Percentiles rank a stretch among this genome's conserved stretches.
Conservation (phyloP, 2,797 vertebrate genomes). For the Arvicola amphibius region DNA sequence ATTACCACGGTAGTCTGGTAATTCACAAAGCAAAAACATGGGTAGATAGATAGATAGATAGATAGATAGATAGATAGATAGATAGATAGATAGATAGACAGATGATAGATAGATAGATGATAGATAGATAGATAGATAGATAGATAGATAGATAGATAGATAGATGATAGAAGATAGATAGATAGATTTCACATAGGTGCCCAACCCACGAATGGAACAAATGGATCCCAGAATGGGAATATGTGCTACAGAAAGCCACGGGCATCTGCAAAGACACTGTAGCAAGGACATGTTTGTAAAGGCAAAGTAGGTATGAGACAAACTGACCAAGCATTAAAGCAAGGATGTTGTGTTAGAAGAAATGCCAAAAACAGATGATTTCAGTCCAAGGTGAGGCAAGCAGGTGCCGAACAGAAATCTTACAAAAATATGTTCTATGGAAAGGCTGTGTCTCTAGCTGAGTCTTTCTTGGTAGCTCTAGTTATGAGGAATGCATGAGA, state of each 20-base stretch:
- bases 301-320: not conserved
- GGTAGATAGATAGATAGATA: no score
- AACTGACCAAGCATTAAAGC: not conserved
- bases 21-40: not conserved
- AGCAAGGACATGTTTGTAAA: not conserved
- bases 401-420: not conserved
- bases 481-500: not conserved
- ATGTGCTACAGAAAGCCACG: not conserved
- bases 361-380: not conserved
- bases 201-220: no score
- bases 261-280: not conserved
- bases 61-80: no score
- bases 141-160: no score
- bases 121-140: no score
- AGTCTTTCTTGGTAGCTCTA: not conserved
- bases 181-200: no score
- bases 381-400: not conserved
- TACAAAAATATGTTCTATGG: not conserved
- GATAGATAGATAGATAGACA: no score
- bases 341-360: not conserved
- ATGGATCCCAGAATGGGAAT: not conserved
- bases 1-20: not conserved
- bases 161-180: no score
- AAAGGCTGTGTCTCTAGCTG: not conserved
- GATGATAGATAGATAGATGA: no score